Evolutionary conservation across 1,140 invertebrate genomes (phyloP).

Genomic region (Platyscapa corneri): DNA sequence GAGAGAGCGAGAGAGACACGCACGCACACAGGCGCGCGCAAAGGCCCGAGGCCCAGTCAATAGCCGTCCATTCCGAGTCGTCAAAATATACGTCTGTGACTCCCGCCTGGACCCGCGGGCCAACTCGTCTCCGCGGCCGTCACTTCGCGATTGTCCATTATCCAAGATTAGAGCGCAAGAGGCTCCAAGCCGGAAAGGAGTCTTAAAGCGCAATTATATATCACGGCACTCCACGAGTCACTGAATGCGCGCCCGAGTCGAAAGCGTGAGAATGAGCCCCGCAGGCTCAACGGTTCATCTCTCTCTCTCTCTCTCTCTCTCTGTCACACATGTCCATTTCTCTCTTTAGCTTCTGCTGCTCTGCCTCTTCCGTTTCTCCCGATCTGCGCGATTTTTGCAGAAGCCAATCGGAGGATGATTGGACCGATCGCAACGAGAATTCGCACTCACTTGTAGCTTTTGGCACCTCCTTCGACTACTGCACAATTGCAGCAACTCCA

Average conservation of each 20-base stretch:
- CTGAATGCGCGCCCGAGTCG: background rate
- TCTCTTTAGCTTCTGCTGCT: background rate
- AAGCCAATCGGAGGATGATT: background rate
- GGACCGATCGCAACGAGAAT: background rate
- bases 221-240: background rate
- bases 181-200: background rate
- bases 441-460: background rate
- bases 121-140: slow-evolving; percentile 38
- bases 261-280: slow-evolving; percentile 47
- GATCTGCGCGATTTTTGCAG: background rate
- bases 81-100: slow-evolving; percentile 70
- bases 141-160: slow-evolving; percentile 57
- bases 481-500: background rate
- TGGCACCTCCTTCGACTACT: background rate
- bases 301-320: background rate
- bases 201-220: slow-evolving; percentile 32
- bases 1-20: too few relatives aligned
- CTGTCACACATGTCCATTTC: background rate
- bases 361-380: background rate
- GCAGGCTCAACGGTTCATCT: slow-evolving; percentile 7
- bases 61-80: slow-evolving; percentile 66
- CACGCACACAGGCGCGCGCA: background rate
- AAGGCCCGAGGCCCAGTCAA: slow-evolving; percentile 41
- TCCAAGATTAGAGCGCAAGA: slow-evolving; percentile 50
- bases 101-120: slow-evolving; percentile 53